Evolutionary conservation across 2,888 invertebrate species (phyloP).

Genomic region (Tenthredo amoena): DNA sequence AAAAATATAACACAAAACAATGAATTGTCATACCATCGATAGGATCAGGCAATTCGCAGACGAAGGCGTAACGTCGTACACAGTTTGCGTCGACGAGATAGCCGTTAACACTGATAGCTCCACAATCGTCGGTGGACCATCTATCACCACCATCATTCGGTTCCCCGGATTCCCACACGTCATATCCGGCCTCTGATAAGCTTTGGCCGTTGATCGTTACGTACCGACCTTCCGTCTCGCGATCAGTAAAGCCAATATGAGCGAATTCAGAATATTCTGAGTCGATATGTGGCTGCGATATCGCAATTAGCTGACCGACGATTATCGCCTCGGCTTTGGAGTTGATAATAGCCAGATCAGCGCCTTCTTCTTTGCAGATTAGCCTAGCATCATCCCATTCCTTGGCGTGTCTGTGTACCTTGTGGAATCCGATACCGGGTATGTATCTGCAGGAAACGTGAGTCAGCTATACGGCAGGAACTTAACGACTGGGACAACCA

Average conservation of each 20-base stretch:
- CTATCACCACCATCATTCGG: background rate
- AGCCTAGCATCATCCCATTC: background rate
- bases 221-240: background rate
- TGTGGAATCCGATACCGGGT: conserved; percentile 17
- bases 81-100: background rate
- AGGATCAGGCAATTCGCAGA: background rate
- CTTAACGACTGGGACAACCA: too few relatives aligned
- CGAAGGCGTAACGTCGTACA: background rate
- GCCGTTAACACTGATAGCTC: background rate
- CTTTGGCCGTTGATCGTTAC: background rate
- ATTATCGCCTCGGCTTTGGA: background rate
- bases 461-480: background rate
- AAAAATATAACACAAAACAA: background rate
- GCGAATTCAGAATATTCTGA: background rate
- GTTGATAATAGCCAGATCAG: conserved; percentile 20
- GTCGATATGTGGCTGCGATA: background rate
- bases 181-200: background rate
- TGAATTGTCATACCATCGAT: background rate
- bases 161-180: background rate
- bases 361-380: conserved; percentile 1
- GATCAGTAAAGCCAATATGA: background rate
- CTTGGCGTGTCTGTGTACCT: background rate
- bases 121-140: background rate
- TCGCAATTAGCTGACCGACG: background rate
- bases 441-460: background rate